These are phyloP conservation scores for Stegastes partitus DNA, from an alignment of 2,113 vertebrate species.

Conservation along the genomic window DNA sequence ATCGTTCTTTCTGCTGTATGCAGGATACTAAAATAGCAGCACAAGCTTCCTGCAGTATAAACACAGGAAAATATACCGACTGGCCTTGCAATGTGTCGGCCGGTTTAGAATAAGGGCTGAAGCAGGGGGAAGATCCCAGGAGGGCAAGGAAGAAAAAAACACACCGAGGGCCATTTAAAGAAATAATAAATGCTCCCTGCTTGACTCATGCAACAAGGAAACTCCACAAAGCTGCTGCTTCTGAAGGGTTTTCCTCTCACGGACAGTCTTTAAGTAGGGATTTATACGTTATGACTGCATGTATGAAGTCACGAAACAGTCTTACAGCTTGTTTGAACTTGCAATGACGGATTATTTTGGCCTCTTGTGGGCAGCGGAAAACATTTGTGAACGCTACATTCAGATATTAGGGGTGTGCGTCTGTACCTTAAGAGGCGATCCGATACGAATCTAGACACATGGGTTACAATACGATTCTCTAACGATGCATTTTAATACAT, in stretches of 20 bases:
- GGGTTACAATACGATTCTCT: no score
- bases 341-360: no score
- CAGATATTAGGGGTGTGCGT: no score
- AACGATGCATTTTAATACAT: no score
- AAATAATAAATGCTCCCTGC: conserved; percentile 39
- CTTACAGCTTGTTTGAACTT: no score
- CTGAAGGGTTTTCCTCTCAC: conserved; percentile 5
- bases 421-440: no score
- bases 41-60: conserved; percentile 34
- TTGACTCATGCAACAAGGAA: conserved; percentile 29
- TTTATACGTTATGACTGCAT: no score
- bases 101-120: conserved; percentile 4
- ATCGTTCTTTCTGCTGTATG: conserved; percentile 30
- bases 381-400: no score
- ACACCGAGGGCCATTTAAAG: conserved; percentile 34
- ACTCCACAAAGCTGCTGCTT: neutral
- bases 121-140: neutral
- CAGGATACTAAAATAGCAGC: conserved; percentile 64
- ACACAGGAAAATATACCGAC: conserved; percentile 50
- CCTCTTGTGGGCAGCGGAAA: no score
- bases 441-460: no score
- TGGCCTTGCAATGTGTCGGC: conserved; percentile 3
- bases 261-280: no score
- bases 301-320: no score
- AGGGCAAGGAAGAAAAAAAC: neutral